Percentiles rank a stretch among this genome's conserved stretches.
Conservation (phyloP, 1,140 invertebrate genomes). For the Megalonaias nervosa region DNA sequence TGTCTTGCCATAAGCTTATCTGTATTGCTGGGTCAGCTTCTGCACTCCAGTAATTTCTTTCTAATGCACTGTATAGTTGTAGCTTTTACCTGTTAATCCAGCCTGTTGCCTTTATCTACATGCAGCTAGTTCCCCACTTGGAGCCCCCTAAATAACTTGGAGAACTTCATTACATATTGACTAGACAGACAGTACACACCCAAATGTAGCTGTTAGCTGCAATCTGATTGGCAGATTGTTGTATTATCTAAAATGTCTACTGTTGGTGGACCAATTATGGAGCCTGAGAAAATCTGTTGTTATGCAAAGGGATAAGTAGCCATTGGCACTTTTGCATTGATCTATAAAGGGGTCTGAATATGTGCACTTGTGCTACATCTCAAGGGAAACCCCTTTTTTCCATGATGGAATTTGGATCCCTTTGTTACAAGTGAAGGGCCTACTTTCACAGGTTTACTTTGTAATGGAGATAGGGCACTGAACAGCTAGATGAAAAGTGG, state of each 20-base stretch:
- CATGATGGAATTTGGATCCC: not conserved
- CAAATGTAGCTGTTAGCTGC: too few species aligned
- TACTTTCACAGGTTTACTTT: not conserved
- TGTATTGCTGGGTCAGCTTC: too few species aligned
- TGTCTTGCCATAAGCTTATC: too few species aligned
- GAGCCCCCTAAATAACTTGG: too few species aligned
- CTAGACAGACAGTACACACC: too few species aligned
- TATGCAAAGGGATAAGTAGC: conserved; percentile 3
- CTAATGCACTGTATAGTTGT: too few species aligned
- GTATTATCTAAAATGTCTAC: not conserved
- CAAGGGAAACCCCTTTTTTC: conserved; percentile 1
- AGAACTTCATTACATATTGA: too few species aligned
- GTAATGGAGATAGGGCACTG: not conserved
- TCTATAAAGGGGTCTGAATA: conserved; percentile 12
- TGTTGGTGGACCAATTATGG: conserved; percentile 34
- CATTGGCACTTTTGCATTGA: conserved; percentile 19
- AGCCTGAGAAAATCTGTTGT: conserved; percentile 33
- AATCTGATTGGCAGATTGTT: too few species aligned
- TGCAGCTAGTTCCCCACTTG: too few species aligned
- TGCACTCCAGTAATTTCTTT: too few species aligned
- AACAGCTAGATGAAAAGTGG: not conserved
- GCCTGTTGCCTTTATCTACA: too few species aligned
- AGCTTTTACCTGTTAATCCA: too few species aligned
- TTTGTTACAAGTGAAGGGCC: not conserved
- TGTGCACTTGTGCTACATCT: conserved; percentile 1